Conservation (phyloP, 1,140 invertebrate species). For the Microvelia longipes region DNA sequence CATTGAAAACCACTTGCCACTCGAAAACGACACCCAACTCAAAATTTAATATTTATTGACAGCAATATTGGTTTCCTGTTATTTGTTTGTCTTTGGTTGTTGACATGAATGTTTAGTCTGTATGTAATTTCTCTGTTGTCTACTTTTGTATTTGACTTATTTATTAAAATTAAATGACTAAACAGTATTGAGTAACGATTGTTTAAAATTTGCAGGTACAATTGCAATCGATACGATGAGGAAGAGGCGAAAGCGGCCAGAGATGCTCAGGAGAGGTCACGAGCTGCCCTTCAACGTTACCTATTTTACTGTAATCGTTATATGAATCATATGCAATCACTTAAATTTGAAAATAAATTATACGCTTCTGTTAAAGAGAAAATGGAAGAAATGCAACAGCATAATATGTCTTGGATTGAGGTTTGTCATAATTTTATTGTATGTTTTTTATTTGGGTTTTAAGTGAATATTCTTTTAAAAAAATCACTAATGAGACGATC, state of each 20-base stretch:
- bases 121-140: too few relatives aligned
- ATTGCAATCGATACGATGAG: constrained; percentile 95
- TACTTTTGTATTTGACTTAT: too few relatives aligned
- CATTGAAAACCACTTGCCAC: too few relatives aligned
- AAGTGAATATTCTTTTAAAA: too few relatives aligned
- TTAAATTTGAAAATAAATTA: constrained; percentile 94
- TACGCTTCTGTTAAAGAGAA: constrained; percentile 89
- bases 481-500: too few relatives aligned
- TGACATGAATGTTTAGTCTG: too few relatives aligned
- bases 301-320: constrained; percentile 98
- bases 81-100: too few relatives aligned
- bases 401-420: constrained; percentile 99
- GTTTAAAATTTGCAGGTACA: constrained; percentile 55
- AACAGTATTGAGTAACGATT: too few relatives aligned
- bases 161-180: too few relatives aligned
- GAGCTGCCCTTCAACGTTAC: constrained; percentile 82
- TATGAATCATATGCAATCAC: constrained; percentile 98
- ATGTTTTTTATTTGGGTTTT: not conserved
- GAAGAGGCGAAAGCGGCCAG: constrained; percentile 89
- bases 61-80: too few relatives aligned
- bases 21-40: too few relatives aligned
- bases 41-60: too few relatives aligned
- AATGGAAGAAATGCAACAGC: constrained; percentile 99
- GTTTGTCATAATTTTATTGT: constrained; percentile 37
- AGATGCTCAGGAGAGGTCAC: constrained; percentile 87